Evolutionary conservation across 2,888 invertebrate genomes (phyloP), one percentile per base, ranked within the genome.

Genomic region (Papilio demoleus): DNA sequence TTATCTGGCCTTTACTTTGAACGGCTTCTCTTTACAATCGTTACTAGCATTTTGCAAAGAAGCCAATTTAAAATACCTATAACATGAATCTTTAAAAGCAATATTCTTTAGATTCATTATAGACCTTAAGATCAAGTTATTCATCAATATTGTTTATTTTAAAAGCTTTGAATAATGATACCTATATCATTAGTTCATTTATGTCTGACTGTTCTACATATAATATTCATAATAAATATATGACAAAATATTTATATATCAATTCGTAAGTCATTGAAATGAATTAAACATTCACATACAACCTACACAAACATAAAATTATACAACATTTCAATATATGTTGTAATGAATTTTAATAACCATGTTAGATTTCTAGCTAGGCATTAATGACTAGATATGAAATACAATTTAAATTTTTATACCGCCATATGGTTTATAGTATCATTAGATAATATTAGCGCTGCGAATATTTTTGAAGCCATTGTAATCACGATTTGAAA

Each of bases 1-100:
- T 17, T 61, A 45, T 63, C 22, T 50, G 24, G 27, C 27, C n/a
- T 27, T n/a, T n/a, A 19, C 6, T 50, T 63, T 50, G 31, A 50
- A 63, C 9, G 63, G 63, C 63, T 63, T 63, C 62, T 3, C 22
- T 50, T 34, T 50, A 47, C n/a, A 17, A 17, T 34, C 3, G 5
- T 45, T n/a, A 19, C 17, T 36, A 31, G 11, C 14, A 17, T 58
- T 27, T 56, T 17, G 31, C 12, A 58, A 58, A 27, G 53, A 53
- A 53, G 27, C 53, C 27, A 50, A 27, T 53, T 24, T 27, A n/a
- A 53, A 5, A 38, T 12, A 19, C 42, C 17, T 19, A 45, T 45
- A 9, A 45, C 42, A 8, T 3, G 19, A 47, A 47, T 22, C 4
- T 47, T 22, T 22, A 1, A 9, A 47, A 42, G 42, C 42, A 2